These are phyloP conservation scores for Xiphorhynchus erythropygius DNA, from an alignment of 2,797 vertebrate genomes.

Conservation along the genomic window DNA sequence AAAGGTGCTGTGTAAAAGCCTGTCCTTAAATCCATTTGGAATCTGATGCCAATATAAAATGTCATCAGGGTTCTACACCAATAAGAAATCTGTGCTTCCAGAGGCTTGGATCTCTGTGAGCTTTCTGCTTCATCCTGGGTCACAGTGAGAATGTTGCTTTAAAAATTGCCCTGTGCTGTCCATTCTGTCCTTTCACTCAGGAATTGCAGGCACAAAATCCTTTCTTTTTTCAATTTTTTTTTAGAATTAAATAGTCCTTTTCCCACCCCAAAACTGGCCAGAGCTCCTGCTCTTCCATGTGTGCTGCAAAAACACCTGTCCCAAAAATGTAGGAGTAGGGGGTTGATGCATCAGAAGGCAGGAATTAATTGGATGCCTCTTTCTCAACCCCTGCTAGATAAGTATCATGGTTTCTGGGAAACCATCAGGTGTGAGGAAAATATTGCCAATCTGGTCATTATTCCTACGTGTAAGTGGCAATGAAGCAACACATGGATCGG, in stretches of 20 bases:
- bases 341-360: not conserved
- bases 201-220: not conserved
- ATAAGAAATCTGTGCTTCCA: not conserved
- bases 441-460: not conserved
- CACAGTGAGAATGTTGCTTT: not conserved
- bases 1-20: not conserved
- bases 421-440: not conserved
- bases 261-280: rapidly evolving
- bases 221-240: not conserved
- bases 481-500: not conserved
- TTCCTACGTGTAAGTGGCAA: rapidly evolving
- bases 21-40: not conserved
- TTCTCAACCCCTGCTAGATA: slow-evolving; percentile 44
- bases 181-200: not conserved
- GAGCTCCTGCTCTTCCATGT: not conserved
- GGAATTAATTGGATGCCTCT: slow-evolving; percentile 19
- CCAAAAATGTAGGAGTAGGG: not conserved
- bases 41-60: not conserved
- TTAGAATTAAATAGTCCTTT: not conserved
- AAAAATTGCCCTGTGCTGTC: not conserved
- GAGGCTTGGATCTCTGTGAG: not conserved
- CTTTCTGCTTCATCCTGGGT: not conserved
- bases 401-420: slow-evolving; percentile 50
- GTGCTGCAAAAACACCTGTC: not conserved
- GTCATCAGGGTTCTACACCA: not conserved